phyloP scores from a whole-genome alignment of 2,113 vertebrate species.

The Oryzias celebensis region DNA sequence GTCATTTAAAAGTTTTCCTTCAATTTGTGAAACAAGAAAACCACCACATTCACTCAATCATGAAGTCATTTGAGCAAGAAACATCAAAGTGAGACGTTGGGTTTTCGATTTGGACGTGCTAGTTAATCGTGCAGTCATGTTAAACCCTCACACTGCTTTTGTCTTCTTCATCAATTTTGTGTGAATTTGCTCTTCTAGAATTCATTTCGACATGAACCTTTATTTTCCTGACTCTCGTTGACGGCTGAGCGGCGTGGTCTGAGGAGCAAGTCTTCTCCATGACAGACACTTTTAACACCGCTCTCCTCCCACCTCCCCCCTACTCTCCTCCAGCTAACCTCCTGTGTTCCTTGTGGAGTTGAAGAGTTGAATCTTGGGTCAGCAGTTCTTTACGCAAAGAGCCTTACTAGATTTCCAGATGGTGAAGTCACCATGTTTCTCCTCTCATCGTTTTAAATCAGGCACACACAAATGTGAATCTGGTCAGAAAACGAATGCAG shows the following conservation, averaged over 20 bases:
- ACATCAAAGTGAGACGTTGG: too few species aligned
- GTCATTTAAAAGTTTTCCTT: too few species aligned
- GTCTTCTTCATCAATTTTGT: background rate
- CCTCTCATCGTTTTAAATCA: slow-evolving; percentile 86
- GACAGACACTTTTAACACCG: slow-evolving; percentile 53
- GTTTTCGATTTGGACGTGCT: too few species aligned
- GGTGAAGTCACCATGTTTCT: slow-evolving; percentile 82
- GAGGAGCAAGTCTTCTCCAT: slow-evolving; percentile 58
- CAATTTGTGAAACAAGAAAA: too few species aligned
- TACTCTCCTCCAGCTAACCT: slow-evolving; percentile 29
- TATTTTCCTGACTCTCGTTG: slow-evolving; percentile 41
- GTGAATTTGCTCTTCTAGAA: slow-evolving; percentile 1
- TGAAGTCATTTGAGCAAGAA: too few species aligned
- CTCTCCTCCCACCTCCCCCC: slow-evolving; percentile 33
- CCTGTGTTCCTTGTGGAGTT: slow-evolving; percentile 58
- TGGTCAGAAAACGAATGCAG: background rate
- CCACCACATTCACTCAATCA: too few species aligned
- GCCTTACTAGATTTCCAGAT: slow-evolving; percentile 93
- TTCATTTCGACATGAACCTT: slow-evolving; percentile 3
- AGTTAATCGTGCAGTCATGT: too few species aligned
- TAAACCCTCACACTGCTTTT: background rate
- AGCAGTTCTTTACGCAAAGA: slow-evolving; percentile 79
- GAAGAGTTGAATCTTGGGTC: slow-evolving; percentile 93
- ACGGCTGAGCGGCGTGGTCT: slow-evolving; percentile 60
- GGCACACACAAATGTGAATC: background rate